These are phyloP conservation scores for Centropus bengalensis DNA, from an alignment of 2,113 vertebrate species.

Conservation along the genomic window DNA sequence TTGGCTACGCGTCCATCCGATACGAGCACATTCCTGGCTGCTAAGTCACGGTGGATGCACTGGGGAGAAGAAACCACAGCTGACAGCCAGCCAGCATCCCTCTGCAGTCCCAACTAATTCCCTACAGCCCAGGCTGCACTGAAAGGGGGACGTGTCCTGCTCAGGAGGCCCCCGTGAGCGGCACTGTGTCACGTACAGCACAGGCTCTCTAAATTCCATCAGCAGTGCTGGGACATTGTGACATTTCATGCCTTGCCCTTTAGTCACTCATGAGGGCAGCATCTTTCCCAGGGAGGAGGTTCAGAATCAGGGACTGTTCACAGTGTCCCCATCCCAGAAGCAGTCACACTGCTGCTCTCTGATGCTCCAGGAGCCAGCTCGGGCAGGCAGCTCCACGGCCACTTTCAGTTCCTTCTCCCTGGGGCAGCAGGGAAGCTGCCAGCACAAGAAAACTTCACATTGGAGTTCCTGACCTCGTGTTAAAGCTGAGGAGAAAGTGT, in stretches of 20 bases:
- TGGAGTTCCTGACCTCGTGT: neutral
- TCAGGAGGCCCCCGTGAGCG: neutral
- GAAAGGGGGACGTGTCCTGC: accelerated
- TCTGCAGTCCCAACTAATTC: neutral
- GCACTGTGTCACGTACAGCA: accelerated
- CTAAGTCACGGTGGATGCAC: constrained; percentile 97
- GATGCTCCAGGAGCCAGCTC: neutral
- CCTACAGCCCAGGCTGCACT: neutral
- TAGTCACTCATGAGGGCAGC: neutral
- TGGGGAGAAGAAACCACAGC: constrained; percentile 35
- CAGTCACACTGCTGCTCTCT: neutral
- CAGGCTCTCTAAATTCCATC: accelerated
- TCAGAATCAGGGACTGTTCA: neutral
- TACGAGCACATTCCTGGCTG: constrained; percentile 93
- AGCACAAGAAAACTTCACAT: neutral
- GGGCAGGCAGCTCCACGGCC: neutral
- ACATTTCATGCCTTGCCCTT: neutral
- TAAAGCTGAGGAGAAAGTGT: neutral
- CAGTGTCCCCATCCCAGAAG: neutral
- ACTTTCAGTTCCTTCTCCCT: constrained; percentile 57
- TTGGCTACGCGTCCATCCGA: constrained; percentile 87
- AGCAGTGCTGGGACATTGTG: neutral
- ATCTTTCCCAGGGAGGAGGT: neutral
- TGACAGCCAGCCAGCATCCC: neutral
- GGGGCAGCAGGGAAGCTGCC: neutral